phyloP scores from a whole-genome alignment of 2,888 invertebrate genomes.

The Caenorhabditis angaria region DNA sequence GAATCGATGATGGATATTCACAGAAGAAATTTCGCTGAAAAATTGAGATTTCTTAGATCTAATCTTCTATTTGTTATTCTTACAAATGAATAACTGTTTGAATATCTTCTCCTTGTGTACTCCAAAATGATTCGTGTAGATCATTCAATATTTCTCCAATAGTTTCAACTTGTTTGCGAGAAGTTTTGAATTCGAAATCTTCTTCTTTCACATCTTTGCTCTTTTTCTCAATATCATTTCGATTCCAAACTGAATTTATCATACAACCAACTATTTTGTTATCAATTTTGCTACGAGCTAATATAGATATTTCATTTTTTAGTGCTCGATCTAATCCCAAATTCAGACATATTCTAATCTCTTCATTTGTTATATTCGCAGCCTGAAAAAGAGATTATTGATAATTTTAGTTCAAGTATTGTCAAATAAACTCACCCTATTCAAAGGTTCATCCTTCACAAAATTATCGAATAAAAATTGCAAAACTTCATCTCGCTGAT shows the following conservation, averaged over 20 bases:
- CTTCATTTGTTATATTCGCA: constrained; percentile 17
- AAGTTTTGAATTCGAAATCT: constrained; percentile 24
- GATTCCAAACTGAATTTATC: constrained; percentile 38
- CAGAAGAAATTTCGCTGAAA: constrained; percentile 39
- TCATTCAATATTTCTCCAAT: constrained; percentile 40
- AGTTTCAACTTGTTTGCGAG: constrained; percentile 22
- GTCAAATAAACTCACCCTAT: not conserved
- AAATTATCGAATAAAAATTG: constrained; percentile 30
- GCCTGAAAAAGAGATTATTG: constrained; percentile 14
- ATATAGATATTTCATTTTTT: constrained; percentile 25
- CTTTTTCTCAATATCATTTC: constrained; percentile 14
- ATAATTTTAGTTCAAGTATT: not conserved
- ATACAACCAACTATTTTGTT: constrained; percentile 38
- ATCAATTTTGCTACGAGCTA: constrained; percentile 20
- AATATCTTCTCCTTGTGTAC: constrained; percentile 22
- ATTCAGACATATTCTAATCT: constrained; percentile 27
- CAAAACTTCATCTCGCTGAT: constrained; percentile 21
- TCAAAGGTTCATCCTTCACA: constrained; percentile 27
- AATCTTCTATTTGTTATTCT: constrained; percentile 12
- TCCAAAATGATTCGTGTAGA: constrained; percentile 37
- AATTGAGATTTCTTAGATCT: too few species aligned
- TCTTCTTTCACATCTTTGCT: constrained; percentile 12
- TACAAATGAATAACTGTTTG: constrained; percentile 35
- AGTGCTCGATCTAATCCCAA: constrained; percentile 25
- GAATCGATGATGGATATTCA: constrained; percentile 23